Evolutionary conservation across 2,888 invertebrate genomes (phyloP), one percentile per base, ranked within the genome.

Genomic region (Galerucella calmariensis): DNA sequence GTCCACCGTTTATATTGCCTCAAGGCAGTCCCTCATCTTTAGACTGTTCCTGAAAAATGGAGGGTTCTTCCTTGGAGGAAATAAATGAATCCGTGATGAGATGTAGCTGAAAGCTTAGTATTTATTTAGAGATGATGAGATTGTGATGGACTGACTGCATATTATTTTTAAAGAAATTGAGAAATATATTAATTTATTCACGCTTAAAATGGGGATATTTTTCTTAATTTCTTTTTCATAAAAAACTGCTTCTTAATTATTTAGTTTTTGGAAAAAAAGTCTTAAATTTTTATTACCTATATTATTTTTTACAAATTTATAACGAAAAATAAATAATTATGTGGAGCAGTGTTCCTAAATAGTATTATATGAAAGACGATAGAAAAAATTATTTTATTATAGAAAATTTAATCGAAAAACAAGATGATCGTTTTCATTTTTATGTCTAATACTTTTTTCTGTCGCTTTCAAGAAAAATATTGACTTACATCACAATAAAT

Each of bases 1-100:
- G 93, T 85, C 93, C 93, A 48, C 91, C 92, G 20, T 93, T 92
- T 88, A 91, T 92, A 87, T 89, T 93, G 73, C 92, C 92, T 82
- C 89, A 90, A 14, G 92, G 92, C 76, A 93, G 93, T 84, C 93
- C 94, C 14, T 92, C 92, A 81, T 92, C 93, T 27, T 89, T 94
- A 87, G 94, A 94, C 85, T 94, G 94, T 86, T 91, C 92, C 89
- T 93, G 92, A 92, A 74, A 77, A 46, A 73, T 58, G 66, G 35
- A 35, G 58, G 10, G 63, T 58, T 71, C 35, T 58, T 41, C 58
- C 65, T 56, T 62, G 14, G 41, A 62, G 16, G 14, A 20, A 68
- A n/a, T 24, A 65, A 62, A 27, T 46, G 62, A 70, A 51, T 27
- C 53, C 62, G 69, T 68, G 71, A 74, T 59, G 63, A 67, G 71